Evolutionary conservation across 2,113 vertebrate species (phyloP).

Genomic region (Xenopus laevis): DNA sequence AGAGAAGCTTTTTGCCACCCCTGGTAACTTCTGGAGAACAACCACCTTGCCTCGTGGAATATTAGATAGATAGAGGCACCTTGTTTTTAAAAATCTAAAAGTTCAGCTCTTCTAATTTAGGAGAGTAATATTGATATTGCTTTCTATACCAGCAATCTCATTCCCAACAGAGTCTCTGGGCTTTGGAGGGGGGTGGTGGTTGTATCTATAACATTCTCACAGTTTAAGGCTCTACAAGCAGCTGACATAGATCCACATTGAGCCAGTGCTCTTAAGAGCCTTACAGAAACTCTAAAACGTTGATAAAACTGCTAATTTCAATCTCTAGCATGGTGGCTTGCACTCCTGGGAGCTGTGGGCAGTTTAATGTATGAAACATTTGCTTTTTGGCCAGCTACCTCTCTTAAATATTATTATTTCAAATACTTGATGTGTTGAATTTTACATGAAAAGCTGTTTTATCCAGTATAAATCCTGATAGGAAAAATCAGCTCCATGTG

Average conservation of each 20-base stretch:
- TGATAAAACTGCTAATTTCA: constrained; percentile 42
- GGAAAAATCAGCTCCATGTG: constrained; percentile 46
- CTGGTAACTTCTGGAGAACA: too few species aligned
- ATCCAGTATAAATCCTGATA: constrained; percentile 45
- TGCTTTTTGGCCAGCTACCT: constrained; percentile 43
- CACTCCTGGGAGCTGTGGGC: constrained; percentile 36
- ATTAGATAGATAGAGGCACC: too few species aligned
- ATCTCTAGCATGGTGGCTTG: constrained; percentile 40
- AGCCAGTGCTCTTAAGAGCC: constrained; percentile 33
- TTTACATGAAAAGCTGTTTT: constrained; percentile 45
- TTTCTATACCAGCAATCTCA: too few species aligned
- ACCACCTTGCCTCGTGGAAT: too few species aligned
- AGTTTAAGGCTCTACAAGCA: neutral
- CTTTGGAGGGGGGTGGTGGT: too few species aligned
- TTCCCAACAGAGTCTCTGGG: too few species aligned
- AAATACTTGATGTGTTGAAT: constrained; percentile 46
- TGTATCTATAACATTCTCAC: too few species aligned
- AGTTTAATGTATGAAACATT: constrained; percentile 42
- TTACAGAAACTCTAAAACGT: constrained; percentile 31
- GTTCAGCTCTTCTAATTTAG: too few species aligned
- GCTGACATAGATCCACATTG: constrained; percentile 40
- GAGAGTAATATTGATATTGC: too few species aligned
- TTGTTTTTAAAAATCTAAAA: too few species aligned
- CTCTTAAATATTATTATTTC: constrained; percentile 46
- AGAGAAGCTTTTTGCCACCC: too few species aligned